phyloP scores from a whole-genome alignment of 2,797 vertebrate genomes.

The Brotogeris chrysoptera region DNA sequence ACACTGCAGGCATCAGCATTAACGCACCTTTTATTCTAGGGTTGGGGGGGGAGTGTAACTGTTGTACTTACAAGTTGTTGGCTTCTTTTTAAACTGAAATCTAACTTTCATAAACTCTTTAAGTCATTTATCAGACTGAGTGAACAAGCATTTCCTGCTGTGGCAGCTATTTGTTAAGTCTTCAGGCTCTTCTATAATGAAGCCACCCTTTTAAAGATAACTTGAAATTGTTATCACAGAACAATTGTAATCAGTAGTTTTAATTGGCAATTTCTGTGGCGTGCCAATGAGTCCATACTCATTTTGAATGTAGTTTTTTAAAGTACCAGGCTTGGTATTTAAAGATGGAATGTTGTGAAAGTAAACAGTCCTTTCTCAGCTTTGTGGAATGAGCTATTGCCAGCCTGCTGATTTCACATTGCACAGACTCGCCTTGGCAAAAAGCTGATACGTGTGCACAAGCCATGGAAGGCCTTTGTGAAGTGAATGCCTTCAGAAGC shows the following conservation, averaged over 20 bases:
- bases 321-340: conserved; percentile 15
- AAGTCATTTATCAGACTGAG: not conserved
- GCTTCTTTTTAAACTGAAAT: not conserved
- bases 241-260: not conserved
- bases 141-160: not conserved
- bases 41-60: not conserved
- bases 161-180: not conserved
- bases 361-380: conserved; percentile 7
- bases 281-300: not conserved
- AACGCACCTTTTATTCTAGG: not conserved
- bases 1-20: not conserved
- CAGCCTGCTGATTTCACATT: not conserved
- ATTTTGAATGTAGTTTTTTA: not conserved
- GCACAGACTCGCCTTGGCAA: not conserved
- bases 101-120: not conserved
- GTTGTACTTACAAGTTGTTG: not conserved
- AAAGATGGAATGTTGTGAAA: conserved; percentile 18
- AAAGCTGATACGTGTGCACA: not conserved
- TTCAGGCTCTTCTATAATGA: not conserved
- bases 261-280: not conserved
- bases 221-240: not conserved
- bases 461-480: not conserved
- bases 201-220: not conserved
- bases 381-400: not conserved
- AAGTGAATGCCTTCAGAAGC: not conserved